Base-by-base conservation (phyloP, 2,797 vertebrate genomes). In the Intellagama lesueurii region DNA sequence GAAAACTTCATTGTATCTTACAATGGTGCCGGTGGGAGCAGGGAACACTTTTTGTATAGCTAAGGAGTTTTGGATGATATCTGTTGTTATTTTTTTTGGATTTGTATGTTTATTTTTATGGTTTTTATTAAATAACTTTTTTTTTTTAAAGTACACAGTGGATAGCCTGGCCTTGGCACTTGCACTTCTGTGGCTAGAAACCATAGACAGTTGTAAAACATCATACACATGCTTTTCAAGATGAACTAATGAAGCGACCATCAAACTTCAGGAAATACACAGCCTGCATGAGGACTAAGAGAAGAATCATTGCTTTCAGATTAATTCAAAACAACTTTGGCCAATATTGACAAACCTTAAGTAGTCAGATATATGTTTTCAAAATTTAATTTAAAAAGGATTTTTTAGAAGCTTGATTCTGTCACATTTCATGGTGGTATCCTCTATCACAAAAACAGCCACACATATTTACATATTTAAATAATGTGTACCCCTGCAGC, bases 381-480 rank as follows among this genome's bases (percentile, higher is more conserved):
- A 47, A 47, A 60, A 22, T 19, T 70, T 80, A 19, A 56, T 52
- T 28, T 56, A 85, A 35, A 35, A 56, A 7, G 0, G 2, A 0
- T 17, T 75, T 85, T 78, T 81, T 70, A 81, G 70, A 32, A 28
- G 0, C 1, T 26, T 17, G 0, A 12, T 6, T 0, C 77, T 30
- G 44, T 64, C 17, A 2, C 35, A 0, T 0, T 0, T 44, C 64
- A 19, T 26, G 16, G 12, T 40, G 28, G 30, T 60, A 35, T 24
- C 30, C 14, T 81, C 68, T 69, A 40, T 64, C 69, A 64, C 35
- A 80, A 73, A 32, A 30, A 60, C 44, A 73, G 17, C 24, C 8
- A 40, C 70, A 73, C 0, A 2, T 22, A 68, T 47, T 1, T 40
- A 40, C 40, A 40, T 40, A 40, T 40, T 40, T 40, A 40, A 40